Base-by-base conservation (phyloP, 2,888 invertebrate species). In the Caenorhabditis wallacei region DNA sequence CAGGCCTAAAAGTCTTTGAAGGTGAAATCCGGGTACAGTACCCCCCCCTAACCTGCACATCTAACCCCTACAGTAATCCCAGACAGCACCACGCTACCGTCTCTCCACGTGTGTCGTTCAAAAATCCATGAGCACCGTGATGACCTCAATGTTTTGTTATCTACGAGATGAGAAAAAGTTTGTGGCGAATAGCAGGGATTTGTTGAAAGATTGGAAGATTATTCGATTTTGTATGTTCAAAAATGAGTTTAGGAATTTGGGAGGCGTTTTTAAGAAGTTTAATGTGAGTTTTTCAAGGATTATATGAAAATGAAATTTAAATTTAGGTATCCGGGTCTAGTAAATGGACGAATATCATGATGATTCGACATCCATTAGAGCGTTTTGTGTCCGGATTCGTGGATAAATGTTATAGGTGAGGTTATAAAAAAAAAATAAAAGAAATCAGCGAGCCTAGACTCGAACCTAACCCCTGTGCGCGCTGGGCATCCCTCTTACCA, bases 281-380 rank as follows among this genome's bases (percentile, higher is more conserved):
- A 76, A 82, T 24, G 81, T 82, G 7, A 43, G 37, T 40, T 16
- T 40, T 40, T n/a, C n/a, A n/a, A 13, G 40, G 40, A 11, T 8
- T 40, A 13, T 40, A 2, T 40, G 13, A 16, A 40, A 40, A 40
- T 8, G 40, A 13, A 16, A 13, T 2, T 40, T 56, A 5, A 5
- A 30, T 56, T 30, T 30, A 61, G 64, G 26, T 56, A 0, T 20
- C 40, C 22, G 1, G n/a, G 13, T 46, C 51, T 10, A 83, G 66
- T 18, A 57, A 48, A 7, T 84, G 84, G 84, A 79, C 78, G 13
- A 69, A 82, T 48, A 76, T 86, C 16, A 82, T 84, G 70, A 80
- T 86, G 48, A 86, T 88, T 43, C 75, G 89, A 35, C 74, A 89
- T 63, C 89, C 89, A 8, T 46, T 89, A 10, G 87, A 89, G 37